Conservation (phyloP, 1,140 invertebrate genomes). For the Xylocopa sonorina region DNA sequence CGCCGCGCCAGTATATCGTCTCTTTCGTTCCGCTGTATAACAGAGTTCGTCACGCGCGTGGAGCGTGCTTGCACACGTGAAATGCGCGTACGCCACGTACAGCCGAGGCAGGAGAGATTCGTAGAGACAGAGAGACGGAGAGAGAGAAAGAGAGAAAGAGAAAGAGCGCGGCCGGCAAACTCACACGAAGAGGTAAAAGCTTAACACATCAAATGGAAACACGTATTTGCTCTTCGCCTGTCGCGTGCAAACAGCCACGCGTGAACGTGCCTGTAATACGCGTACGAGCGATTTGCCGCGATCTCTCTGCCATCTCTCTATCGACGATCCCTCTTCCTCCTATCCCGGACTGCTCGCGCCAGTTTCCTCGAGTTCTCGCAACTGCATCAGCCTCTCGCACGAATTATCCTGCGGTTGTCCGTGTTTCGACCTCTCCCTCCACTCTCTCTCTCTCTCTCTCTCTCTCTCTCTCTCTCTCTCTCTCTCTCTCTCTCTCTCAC, state of each 20-base stretch:
- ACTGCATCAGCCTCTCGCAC: not conserved
- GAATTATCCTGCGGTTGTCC: not conserved
- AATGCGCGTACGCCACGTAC: not conserved
- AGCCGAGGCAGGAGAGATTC: conserved; percentile 8
- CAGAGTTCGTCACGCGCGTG: conserved; percentile 29
- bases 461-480: too few relatives aligned
- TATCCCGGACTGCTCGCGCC: not conserved
- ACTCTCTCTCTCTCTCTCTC: not conserved
- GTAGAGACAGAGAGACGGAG: not conserved
- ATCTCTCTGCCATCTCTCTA: conserved; percentile 32
- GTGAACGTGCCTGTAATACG: conserved; percentile 59
- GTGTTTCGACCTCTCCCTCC: not conserved
- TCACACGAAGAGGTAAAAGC: conserved; percentile 51
- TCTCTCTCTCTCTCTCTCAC: too few relatives aligned
- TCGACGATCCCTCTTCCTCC: not conserved
- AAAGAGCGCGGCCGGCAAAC: not conserved
- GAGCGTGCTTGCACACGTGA: not conserved
- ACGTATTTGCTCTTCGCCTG: conserved; percentile 72
- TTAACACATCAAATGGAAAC: conserved; percentile 66
- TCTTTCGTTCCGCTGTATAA: conserved; percentile 11
- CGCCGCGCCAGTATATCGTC: conserved; percentile 25
- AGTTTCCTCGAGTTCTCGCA: conserved; percentile 4
- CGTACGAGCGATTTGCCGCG: conserved; percentile 44
- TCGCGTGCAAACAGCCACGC: conserved; percentile 56
- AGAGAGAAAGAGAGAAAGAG: too few relatives aligned